A percentile compares a stretch with the other conserved stretches of the same genome.
Evolutionary conservation across 2,888 invertebrate species (phyloP).

Genomic region (Eulithis prunata): DNA sequence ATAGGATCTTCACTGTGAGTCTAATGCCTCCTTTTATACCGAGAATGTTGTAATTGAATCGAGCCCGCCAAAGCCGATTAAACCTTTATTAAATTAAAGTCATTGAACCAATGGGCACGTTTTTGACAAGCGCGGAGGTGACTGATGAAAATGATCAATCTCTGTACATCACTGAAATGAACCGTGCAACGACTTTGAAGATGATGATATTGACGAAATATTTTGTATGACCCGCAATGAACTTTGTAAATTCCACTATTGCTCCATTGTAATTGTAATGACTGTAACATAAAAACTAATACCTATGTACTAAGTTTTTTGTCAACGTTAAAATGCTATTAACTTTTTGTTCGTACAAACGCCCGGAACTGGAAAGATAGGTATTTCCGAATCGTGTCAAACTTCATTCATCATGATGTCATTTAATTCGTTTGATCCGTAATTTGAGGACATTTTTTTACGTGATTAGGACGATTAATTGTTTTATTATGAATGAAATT

Average conservation of each 20-base stretch:
- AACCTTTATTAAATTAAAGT: slow-evolving; percentile 45
- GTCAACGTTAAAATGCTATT: neutral
- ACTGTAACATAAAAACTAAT: neutral
- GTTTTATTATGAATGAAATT: slow-evolving; percentile 4
- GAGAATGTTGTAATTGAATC: slow-evolving; percentile 33
- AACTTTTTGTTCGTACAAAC: slow-evolving; percentile 9
- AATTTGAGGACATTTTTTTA: slow-evolving; percentile 20
- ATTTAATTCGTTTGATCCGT: slow-evolving; percentile 26
- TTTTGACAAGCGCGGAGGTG: slow-evolving; percentile 48
- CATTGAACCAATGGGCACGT: slow-evolving; percentile 43
- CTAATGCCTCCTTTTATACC: slow-evolving; percentile 22
- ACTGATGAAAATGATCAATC: slow-evolving; percentile 42
- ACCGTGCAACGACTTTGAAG: slow-evolving; percentile 13
- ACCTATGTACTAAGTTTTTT: neutral
- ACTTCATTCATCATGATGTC: slow-evolving; percentile 26
- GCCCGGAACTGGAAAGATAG: slow-evolving; percentile 11
- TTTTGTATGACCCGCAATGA: slow-evolving; percentile 3
- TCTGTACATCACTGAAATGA: slow-evolving; percentile 20
- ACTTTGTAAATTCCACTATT: neutral
- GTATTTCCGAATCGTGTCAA: slow-evolving; percentile 20
- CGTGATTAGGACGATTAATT: neutral
- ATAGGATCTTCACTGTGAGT: slow-evolving; percentile 19
- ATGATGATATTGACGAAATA: slow-evolving; percentile 4
- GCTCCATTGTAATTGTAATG: neutral
- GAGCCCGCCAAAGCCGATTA: slow-evolving; percentile 34